Conservation (phyloP, 2,888 invertebrate species). For the Myopa testacea region DNA sequence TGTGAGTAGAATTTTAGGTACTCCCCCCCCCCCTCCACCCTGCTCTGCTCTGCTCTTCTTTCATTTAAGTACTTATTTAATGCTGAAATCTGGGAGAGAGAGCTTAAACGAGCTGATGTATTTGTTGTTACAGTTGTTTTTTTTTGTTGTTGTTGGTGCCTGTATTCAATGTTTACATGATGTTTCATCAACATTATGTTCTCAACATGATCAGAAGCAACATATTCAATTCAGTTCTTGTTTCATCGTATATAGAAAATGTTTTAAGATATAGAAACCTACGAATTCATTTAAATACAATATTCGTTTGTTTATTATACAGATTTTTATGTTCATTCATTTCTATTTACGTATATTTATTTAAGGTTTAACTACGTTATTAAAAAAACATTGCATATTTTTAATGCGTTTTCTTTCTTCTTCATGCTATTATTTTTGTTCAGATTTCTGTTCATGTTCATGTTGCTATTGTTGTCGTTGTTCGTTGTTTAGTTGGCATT, state of each 20-base stretch:
- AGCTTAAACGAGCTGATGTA: not conserved
- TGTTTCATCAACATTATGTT: too few relatives aligned
- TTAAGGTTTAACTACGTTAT: not conserved
- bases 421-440: not conserved
- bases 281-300: too few relatives aligned
- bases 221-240: not conserved
- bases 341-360: not conserved
- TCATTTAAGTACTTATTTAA: not conserved
- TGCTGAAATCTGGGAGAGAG: too few relatives aligned
- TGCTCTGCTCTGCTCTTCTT: not conserved
- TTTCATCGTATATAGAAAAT: too few relatives aligned
- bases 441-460: not conserved
- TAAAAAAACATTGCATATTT: too few relatives aligned
- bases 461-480: not conserved
- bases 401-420: too few relatives aligned
- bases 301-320: too few relatives aligned
- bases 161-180: too few relatives aligned
- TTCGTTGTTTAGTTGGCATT: too few relatives aligned
- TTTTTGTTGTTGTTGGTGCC: too few relatives aligned
- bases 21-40: not conserved
- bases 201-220: not conserved
- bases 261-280: too few relatives aligned
- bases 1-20: not conserved
- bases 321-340: too few relatives aligned
- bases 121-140: not conserved